phyloP scores from a whole-genome alignment of 1,140 invertebrate genomes.

The Pseudomyrmex concolor region DNA sequence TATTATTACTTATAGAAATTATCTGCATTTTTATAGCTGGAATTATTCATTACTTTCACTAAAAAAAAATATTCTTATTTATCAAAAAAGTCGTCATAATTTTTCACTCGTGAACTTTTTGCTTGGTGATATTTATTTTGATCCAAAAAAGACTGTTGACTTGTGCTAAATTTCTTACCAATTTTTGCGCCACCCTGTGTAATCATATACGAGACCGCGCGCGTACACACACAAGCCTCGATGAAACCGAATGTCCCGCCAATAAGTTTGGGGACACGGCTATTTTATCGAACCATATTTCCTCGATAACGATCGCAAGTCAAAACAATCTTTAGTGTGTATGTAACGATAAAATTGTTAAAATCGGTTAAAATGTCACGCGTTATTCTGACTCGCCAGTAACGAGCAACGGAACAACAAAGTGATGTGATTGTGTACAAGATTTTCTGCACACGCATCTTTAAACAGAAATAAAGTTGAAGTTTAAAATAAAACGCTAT shows the following conservation, averaged over 20 bases:
- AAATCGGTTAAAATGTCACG: not conserved
- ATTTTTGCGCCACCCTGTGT: conserved; percentile 26
- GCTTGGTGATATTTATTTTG: not conserved
- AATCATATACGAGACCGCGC: not conserved
- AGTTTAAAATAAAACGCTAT: not conserved
- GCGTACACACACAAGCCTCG: not conserved
- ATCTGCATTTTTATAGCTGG: conserved; percentile 2
- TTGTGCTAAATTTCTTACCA: conserved; percentile 15
- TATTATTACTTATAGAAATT: not conserved
- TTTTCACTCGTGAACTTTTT: not conserved
- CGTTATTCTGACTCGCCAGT: not conserved
- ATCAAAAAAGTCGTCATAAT: not conserved
- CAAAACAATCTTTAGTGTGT: too few species aligned
- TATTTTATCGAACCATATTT: conserved; percentile 52
- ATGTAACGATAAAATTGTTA: conserved; percentile 34
- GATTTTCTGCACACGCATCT: not conserved
- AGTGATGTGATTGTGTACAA: not conserved
- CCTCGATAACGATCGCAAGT: not conserved
- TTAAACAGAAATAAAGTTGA: not conserved
- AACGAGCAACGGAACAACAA: not conserved
- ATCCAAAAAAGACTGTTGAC: not conserved
- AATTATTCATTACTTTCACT: not conserved
- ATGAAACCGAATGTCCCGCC: conserved; percentile 29
- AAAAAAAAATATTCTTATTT: not conserved
- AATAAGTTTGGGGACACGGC: conserved; percentile 36